Base-by-base conservation (phyloP, 2,888 invertebrate genomes). In the Resseliella maxima region DNA sequence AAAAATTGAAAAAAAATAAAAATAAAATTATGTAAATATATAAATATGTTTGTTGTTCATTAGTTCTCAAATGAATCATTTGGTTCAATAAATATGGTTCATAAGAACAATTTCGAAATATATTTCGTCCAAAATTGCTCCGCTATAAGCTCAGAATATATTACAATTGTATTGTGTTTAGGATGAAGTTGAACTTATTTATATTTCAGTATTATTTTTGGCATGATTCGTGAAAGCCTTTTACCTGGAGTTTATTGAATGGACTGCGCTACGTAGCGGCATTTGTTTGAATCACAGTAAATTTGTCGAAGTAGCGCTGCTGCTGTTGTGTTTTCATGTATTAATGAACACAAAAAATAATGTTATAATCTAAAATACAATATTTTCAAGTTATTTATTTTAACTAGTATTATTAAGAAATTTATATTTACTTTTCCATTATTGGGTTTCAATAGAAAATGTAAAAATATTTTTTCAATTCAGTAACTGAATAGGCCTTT, bases 181-280 rank as follows among this genome's bases (percentile, higher is more conserved):
- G 41, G 12, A 12, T 41, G 41, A 41, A 59, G n/a, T 24, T 59
- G 24, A 24, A 59, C 24, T 12, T 41, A 41, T 41, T 50, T 50
- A 18, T 21, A 15, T 8, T 50, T 50, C 21, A 18, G 18, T 72
- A 35, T n/a, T 15, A 15, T 15, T 3, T 12, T 72, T 72, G 72
- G 31, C 72, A 35, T 31, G 31, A 18, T 27, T 27, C 24, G 3
- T 50, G 31, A 31, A 72, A 83, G 38, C 83, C 38, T 81, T 81
- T 81, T 83, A 83, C 83, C 83, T 83, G 83, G 83, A 83, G 83
- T 83, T 83, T 83, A 38, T 83, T 83, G 83, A 83, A 83, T 24
- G n/a, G 83, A 38, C n/a, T 38, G 83, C 83, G 83, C 83, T 83
- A 12, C 83, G 31, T 83, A 83, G 83, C 83, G 83, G 83, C 12